Conservation (phyloP, 2,888 invertebrate species). For the Diarsia brunnea region DNA sequence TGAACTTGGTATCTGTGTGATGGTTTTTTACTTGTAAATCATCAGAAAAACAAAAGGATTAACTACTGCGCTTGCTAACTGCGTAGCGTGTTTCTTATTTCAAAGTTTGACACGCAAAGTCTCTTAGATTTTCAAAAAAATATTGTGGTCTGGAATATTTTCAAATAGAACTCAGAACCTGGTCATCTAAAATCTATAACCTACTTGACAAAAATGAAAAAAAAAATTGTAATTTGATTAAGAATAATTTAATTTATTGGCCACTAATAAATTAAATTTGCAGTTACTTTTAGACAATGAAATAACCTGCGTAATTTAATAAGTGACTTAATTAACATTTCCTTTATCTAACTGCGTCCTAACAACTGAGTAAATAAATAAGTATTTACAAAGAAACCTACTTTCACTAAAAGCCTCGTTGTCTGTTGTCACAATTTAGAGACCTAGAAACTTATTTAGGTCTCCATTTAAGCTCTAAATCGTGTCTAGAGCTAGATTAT, state of each 20-base stretch:
- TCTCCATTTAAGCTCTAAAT: slow-evolving; percentile 28
- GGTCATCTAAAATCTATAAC: neutral
- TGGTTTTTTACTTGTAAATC: neutral
- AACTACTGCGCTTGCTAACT: neutral
- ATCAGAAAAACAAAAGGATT: neutral
- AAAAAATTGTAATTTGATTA: neutral
- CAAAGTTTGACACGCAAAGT: neutral
- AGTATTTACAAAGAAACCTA: slow-evolving; percentile 7
- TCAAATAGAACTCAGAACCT: neutral
- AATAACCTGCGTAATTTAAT: neutral
- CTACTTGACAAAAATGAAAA: neutral
- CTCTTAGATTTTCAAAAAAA: neutral
- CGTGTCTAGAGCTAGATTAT: slow-evolving; percentile 34
- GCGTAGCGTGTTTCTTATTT: neutral
- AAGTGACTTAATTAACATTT: neutral
- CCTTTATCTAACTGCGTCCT: neutral
- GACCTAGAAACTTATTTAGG: slow-evolving; percentile 31
- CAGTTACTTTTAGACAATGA: neutral
- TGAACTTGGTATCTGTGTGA: neutral
- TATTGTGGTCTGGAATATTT: neutral
- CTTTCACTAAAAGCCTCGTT: slow-evolving; percentile 13
- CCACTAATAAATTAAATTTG: neutral
- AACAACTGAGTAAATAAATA: slow-evolving; percentile 11
- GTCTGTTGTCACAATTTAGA: slow-evolving; percentile 17
- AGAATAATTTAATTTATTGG: neutral